These are phyloP conservation scores for Buathra laborator DNA, from an alignment of 2,888 invertebrate species.

Conservation along the genomic window DNA sequence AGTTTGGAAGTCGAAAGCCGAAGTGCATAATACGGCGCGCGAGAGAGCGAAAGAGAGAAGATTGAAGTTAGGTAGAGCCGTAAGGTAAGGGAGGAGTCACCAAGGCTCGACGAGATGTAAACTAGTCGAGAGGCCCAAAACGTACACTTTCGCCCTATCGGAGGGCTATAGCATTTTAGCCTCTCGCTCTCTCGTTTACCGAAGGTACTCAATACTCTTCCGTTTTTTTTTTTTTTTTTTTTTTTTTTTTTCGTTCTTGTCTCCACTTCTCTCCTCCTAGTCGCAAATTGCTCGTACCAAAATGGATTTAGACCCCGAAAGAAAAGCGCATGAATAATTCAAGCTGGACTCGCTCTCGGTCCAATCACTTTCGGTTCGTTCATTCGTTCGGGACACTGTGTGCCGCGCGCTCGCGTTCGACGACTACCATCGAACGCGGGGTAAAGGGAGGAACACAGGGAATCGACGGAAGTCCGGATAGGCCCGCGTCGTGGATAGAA, in stretches of 20 bases:
- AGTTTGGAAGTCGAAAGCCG: slow-evolving; percentile 10
- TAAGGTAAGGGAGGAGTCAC: background rate
- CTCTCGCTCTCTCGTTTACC: background rate
- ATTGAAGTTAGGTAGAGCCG: background rate
- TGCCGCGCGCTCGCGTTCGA: slow-evolving; percentile 76
- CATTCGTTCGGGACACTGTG: slow-evolving; percentile 61
- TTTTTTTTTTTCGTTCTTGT: slow-evolving; percentile 50
- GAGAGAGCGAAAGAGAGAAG: too few species aligned
- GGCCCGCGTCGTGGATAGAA: slow-evolving; percentile 60
- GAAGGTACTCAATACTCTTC: slow-evolving; percentile 32
- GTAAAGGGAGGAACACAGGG: slow-evolving; percentile 28
- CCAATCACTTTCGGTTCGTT: slow-evolving; percentile 81
- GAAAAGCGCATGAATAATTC: slow-evolving; percentile 84
- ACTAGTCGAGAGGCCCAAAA: background rate
- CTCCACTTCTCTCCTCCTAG: slow-evolving; percentile 50
- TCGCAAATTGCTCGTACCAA: slow-evolving; percentile 77
- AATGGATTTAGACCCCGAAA: slow-evolving; percentile 82
- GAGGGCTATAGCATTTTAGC: background rate
- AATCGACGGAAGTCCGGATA: slow-evolving; percentile 71
- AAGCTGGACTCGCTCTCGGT: slow-evolving; percentile 80
- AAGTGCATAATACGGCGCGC: slow-evolving; percentile 14
- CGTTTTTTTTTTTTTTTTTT: slow-evolving; percentile 35
- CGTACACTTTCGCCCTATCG: background rate
- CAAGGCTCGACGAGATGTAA: background rate
- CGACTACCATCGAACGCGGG: slow-evolving; percentile 16